phyloP scores from a whole-genome alignment of 2,888 invertebrate species.

The Cantharis flavilabris region DNA sequence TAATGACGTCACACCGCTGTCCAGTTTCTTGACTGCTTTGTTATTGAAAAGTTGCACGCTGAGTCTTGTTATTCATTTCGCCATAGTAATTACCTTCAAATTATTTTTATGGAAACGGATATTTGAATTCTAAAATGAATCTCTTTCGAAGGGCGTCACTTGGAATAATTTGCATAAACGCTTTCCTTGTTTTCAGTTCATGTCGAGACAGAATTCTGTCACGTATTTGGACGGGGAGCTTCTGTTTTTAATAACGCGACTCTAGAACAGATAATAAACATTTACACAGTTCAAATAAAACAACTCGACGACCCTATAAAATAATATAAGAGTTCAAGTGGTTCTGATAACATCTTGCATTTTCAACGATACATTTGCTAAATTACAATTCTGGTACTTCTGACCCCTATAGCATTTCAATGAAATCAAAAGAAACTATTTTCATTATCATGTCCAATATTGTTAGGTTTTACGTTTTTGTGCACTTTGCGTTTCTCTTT shows the following conservation, averaged over 20 bases:
- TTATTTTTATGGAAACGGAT: conserved; percentile 39
- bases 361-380: conserved; percentile 25
- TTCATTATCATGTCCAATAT: neutral
- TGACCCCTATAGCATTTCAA: neutral
- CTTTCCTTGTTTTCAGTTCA: conserved; percentile 35
- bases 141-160: conserved; percentile 24
- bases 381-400: conserved; percentile 14
- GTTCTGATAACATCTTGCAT: conserved; percentile 43
- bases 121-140: conserved; percentile 38
- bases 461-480: neutral
- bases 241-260: conserved; percentile 50
- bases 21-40: conserved; percentile 34
- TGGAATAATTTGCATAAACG: conserved; percentile 39
- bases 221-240: conserved; percentile 43
- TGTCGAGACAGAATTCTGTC: conserved; percentile 46
- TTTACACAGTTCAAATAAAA: conserved; percentile 48
- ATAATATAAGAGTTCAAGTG: conserved; percentile 44
- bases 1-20: conserved; percentile 36
- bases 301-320: conserved; percentile 46
- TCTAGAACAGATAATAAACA: conserved; percentile 49
- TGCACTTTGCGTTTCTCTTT: neutral
- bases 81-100: conserved; percentile 29
- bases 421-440: conserved; percentile 1
- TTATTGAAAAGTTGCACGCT: conserved; percentile 35
- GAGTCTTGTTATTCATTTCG: conserved; percentile 30